These are phyloP conservation scores for Synergus japonicus DNA, from an alignment of 2,888 invertebrate genomes.

Conservation along the genomic window DNA sequence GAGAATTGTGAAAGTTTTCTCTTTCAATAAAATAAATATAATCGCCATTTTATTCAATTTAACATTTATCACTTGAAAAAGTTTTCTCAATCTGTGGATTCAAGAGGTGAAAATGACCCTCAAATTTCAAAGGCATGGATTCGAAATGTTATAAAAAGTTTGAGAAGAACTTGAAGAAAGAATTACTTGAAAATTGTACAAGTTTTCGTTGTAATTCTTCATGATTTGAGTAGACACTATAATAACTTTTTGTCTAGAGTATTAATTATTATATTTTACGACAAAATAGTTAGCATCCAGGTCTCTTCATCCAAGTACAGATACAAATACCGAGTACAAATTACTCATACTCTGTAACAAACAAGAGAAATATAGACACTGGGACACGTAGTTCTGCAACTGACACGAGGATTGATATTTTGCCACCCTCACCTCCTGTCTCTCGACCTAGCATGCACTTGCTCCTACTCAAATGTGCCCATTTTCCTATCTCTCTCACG, in stretches of 20 bases:
- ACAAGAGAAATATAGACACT: slow-evolving; percentile 1
- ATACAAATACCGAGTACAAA: background rate
- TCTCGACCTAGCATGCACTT: background rate
- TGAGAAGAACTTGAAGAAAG: too few relatives aligned
- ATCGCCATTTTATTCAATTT: too few relatives aligned
- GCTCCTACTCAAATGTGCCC: background rate
- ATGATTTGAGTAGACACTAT: too few relatives aligned
- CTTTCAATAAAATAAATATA: too few relatives aligned
- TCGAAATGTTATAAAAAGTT: too few relatives aligned
- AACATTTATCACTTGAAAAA: too few relatives aligned
- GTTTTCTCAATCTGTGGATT: too few relatives aligned
- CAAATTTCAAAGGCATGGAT: too few relatives aligned
- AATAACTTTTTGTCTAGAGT: too few relatives aligned
- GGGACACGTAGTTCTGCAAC: slow-evolving; percentile 19
- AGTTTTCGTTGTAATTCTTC: too few relatives aligned
- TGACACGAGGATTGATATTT: slow-evolving; percentile 34
- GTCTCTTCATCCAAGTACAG: background rate
- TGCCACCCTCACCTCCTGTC: background rate
- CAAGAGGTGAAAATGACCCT: too few relatives aligned
- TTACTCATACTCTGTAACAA: background rate
- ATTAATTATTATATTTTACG: too few relatives aligned
- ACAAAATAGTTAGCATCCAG: background rate
- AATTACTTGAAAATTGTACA: background rate
- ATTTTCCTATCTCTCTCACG: background rate
- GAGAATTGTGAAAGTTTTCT: background rate